phyloP scores from a whole-genome alignment of 1,140 invertebrate genomes.

The Caenorhabditis briggsae region DNA sequence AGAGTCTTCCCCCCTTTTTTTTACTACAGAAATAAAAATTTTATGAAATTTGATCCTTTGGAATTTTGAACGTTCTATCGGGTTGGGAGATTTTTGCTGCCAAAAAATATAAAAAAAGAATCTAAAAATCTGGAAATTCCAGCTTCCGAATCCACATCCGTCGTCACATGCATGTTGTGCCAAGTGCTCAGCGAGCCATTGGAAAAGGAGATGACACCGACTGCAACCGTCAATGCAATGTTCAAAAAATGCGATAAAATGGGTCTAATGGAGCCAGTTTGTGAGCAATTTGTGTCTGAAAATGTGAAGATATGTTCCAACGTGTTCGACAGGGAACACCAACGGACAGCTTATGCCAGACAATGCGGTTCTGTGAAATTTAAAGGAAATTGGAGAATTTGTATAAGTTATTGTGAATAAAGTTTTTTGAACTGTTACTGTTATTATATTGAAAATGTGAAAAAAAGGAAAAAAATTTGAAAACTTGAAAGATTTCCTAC shows the following conservation, averaged over 20 bases:
- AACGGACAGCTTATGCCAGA: slow-evolving; percentile 10
- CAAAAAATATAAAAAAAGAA: not conserved
- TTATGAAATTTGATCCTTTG: not conserved
- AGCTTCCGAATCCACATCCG: slow-evolving; percentile 12
- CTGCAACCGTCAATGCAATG: slow-evolving; percentile 52
- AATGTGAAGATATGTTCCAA: slow-evolving; percentile 64
- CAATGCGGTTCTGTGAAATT: slow-evolving; percentile 51
- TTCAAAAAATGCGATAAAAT: slow-evolving; percentile 62
- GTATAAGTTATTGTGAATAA: not conserved
- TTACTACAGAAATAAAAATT: not conserved
- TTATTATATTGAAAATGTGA: too few relatives aligned
- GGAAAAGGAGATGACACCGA: slow-evolving; percentile 5
- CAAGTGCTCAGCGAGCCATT: slow-evolving; percentile 24
- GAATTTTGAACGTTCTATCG: not conserved
- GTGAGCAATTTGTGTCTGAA: slow-evolving; percentile 65
- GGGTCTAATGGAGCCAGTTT: slow-evolving; percentile 65
- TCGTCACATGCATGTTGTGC: slow-evolving; percentile 39
- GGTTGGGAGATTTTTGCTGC: not conserved
- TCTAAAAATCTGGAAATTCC: not conserved
- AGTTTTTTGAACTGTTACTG: slow-evolving; percentile 16
- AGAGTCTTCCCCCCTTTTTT: not conserved
- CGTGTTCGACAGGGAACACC: slow-evolving; percentile 47
- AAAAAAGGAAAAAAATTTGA: too few relatives aligned
- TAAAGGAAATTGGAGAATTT: not conserved
- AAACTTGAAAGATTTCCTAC: too few relatives aligned